Conservation (phyloP, 2,888 invertebrate species). For the Dasysyrphus albostriatus region DNA sequence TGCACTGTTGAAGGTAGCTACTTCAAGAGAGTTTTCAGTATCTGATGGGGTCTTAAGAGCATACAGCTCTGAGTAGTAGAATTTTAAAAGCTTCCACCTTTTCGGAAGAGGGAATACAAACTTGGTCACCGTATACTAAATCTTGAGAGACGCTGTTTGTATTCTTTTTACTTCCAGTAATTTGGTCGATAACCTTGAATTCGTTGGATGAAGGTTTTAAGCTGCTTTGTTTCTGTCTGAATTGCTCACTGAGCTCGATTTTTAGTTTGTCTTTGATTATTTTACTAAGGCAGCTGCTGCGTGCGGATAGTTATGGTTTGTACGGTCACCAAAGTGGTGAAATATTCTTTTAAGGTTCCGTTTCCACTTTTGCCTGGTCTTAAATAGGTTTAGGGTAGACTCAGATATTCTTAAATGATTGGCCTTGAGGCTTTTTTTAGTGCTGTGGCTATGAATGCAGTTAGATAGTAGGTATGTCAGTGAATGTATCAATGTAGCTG, state of each 20-base stretch:
- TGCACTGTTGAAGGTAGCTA: too few relatives aligned
- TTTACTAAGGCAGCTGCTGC: not conserved
- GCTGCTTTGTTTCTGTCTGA: too few relatives aligned
- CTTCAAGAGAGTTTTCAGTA: too few relatives aligned
- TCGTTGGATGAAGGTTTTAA: not conserved
- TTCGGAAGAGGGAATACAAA: too few relatives aligned
- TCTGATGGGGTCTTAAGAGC: too few relatives aligned
- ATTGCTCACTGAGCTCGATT: not conserved
- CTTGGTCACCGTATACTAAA: too few relatives aligned
- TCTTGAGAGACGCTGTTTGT: too few relatives aligned
- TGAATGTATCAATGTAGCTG: not conserved
- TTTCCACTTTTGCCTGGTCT: too few relatives aligned
- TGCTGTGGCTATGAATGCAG: not conserved
- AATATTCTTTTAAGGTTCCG: not conserved
- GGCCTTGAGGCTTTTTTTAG: fast-evolving
- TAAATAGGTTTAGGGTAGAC: not conserved
- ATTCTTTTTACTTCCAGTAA: too few relatives aligned
- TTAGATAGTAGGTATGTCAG: not conserved
- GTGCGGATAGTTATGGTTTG: not conserved
- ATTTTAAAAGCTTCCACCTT: too few relatives aligned
- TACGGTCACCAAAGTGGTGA: not conserved
- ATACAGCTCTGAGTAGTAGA: too few relatives aligned
- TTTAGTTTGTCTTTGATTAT: conserved; percentile 2
- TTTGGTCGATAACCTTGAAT: too few relatives aligned
- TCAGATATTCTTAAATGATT: not conserved